Evolutionary conservation across 2,113 vertebrate species (phyloP).

Genomic region (Takifugu flavidus): DNA sequence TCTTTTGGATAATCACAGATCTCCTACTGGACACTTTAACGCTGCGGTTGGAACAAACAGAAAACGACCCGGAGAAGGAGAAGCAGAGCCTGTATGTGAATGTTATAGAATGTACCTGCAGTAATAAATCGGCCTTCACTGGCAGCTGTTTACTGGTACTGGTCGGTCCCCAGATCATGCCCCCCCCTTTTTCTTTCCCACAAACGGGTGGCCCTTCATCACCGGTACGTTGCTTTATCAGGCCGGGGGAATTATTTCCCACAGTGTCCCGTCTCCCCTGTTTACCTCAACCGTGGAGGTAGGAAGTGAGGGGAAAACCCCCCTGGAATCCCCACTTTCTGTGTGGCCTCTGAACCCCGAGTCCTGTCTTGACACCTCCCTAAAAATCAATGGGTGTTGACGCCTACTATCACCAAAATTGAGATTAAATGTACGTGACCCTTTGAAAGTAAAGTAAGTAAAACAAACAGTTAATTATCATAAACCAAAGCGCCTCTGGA

Average conservation of each 20-base stretch:
- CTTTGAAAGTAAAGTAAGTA: too few species aligned
- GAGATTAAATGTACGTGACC: background rate
- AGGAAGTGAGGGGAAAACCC: slow-evolving; percentile 45
- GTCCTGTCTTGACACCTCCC: background rate
- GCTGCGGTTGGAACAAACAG: background rate
- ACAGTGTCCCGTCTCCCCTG: slow-evolving; percentile 43
- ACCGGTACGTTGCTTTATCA: slow-evolving; percentile 6
- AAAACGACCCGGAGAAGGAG: too few species aligned
- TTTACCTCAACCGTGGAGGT: slow-evolving; percentile 63
- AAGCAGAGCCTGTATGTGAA: too few species aligned
- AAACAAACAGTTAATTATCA: too few species aligned
- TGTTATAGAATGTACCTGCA: too few species aligned
- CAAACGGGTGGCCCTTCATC: background rate
- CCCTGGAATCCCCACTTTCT: slow-evolving; percentile 47
- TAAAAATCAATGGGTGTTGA: too few species aligned
- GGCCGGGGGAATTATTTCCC: slow-evolving; percentile 39
- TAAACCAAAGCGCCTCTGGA: too few species aligned
- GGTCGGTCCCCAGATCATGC: too few species aligned
- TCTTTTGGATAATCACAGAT: too few species aligned
- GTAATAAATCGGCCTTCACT: too few species aligned
- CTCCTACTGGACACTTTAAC: background rate
- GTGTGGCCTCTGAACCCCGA: slow-evolving; percentile 55
- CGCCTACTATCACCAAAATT: background rate
- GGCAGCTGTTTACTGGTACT: too few species aligned
- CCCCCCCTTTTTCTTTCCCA: background rate